These are phyloP conservation scores for Mythimna albipuncta DNA, from an alignment of 2,888 invertebrate genomes.

Conservation along the genomic window DNA sequence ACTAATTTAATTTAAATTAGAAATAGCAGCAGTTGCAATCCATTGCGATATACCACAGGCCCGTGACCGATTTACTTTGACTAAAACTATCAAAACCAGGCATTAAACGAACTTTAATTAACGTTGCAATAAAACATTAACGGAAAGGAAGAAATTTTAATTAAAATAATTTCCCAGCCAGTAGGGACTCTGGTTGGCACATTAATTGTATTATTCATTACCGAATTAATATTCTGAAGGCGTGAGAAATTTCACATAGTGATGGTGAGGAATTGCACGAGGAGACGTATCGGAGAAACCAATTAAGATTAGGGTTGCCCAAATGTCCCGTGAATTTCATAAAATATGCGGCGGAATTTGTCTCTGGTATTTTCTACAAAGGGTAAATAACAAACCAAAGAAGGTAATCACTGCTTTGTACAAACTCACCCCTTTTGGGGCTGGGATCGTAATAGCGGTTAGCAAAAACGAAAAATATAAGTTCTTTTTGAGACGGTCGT, in stretches of 20 bases:
- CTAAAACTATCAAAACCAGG: slow-evolving; percentile 18
- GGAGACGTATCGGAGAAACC: slow-evolving; percentile 51
- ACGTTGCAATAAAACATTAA: slow-evolving; percentile 23
- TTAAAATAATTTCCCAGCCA: slow-evolving; percentile 44
- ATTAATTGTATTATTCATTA: slow-evolving; percentile 60
- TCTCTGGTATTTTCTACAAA: slow-evolving; percentile 8
- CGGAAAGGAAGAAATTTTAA: slow-evolving; percentile 51
- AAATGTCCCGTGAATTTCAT: slow-evolving; percentile 7
- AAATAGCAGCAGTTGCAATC: slow-evolving; percentile 46
- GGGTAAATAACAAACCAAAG: slow-evolving; percentile 4
- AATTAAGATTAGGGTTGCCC: slow-evolving; percentile 52
- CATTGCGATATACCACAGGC: slow-evolving; percentile 37
- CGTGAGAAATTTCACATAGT: slow-evolving; percentile 59
- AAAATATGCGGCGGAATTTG: slow-evolving; percentile 23
- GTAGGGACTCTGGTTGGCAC: slow-evolving; percentile 32
- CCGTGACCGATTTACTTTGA: slow-evolving; percentile 27
- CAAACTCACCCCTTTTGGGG: neutral
- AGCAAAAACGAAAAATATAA: neutral
- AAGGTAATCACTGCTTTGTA: neutral
- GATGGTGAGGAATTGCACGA: slow-evolving; percentile 47
- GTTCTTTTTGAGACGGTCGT: neutral
- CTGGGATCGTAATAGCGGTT: neutral
- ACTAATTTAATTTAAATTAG: slow-evolving; percentile 44
- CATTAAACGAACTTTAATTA: slow-evolving; percentile 19
- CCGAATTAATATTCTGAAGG: slow-evolving; percentile 54